A percentile compares a stretch with the other conserved stretches of the same genome.
Conservation (phyloP, 2,113 vertebrate species). For the Tiliqua scincoides region DNA sequence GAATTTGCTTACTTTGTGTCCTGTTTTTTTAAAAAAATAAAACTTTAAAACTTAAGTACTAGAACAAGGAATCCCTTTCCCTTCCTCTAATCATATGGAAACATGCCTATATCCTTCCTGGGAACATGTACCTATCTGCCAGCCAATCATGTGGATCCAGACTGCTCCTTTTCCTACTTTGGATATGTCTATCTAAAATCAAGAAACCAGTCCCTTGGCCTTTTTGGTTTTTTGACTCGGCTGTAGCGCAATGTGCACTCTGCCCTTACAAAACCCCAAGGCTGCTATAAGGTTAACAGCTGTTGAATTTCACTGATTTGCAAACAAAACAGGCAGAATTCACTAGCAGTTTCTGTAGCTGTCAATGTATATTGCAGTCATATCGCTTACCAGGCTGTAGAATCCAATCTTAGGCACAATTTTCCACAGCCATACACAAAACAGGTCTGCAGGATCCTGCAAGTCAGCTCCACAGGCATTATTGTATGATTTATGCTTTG, state of each 20-base stretch:
- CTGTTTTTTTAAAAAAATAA: neutral
- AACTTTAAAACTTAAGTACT: neutral
- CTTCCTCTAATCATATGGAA: neutral
- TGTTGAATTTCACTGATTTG: rapidly evolving
- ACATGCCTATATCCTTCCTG: neutral
- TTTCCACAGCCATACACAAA: neutral
- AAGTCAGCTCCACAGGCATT: neutral
- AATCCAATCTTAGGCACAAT: neutral
- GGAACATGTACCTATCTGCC: neutral
- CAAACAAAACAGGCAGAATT: neutral
- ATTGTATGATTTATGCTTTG: neutral
- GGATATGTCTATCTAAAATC: neutral
- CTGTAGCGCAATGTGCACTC: neutral
- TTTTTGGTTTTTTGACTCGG: neutral
- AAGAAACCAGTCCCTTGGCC: neutral
- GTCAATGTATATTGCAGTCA: neutral
- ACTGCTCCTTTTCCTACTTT: neutral
- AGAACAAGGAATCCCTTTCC: neutral
- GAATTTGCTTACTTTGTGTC: neutral
- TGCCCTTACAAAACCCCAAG: neutral
- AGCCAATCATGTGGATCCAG: neutral
- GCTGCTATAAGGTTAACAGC: neutral
- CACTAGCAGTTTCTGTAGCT: neutral
- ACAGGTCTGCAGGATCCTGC: neutral
- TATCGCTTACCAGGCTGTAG: neutral